These are phyloP conservation scores for Geodia barretti DNA, from an alignment of 37 sponge, comb jelly and placozoan genomes.

Conservation along the genomic window DNA sequence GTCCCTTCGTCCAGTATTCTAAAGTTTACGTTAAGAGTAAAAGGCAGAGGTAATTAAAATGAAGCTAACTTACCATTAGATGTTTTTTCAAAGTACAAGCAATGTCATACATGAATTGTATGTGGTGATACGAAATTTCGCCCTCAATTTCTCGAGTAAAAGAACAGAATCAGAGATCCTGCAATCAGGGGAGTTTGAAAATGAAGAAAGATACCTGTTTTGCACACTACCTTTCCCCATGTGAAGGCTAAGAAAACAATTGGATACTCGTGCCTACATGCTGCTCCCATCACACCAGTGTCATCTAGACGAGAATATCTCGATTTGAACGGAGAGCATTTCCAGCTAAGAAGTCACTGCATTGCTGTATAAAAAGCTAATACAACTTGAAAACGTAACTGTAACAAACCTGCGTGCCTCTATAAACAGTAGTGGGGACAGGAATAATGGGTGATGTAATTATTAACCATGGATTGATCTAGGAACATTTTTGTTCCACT, in stretches of 20 bases:
- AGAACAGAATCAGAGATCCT: slow-evolving; percentile 14
- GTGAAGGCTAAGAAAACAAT: slow-evolving; percentile 3
- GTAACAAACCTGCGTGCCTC: no score
- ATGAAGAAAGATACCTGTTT: not conserved
- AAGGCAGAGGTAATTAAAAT: not conserved
- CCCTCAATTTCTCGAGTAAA: not conserved
- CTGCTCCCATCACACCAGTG: slow-evolving; percentile 25
- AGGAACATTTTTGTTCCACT: not conserved
- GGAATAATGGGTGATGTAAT: no score
- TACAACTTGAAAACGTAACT: no score
- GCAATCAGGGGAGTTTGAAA: not conserved
- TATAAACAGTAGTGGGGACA: no score
- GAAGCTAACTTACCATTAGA: slow-evolving; percentile 8
- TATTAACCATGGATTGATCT: slow-evolving; percentile 10
- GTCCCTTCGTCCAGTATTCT: slow-evolving; percentile 20
- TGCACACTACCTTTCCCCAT: slow-evolving; percentile 18
- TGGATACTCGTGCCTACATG: slow-evolving; percentile 39
- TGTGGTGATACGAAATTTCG: not conserved
- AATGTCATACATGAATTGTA: slow-evolving; percentile 29
- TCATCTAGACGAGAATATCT: slow-evolving; percentile 35
- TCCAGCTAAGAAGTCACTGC: slow-evolving; percentile 34
- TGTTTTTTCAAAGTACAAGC: slow-evolving; percentile 18
- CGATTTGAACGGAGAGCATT: not conserved
- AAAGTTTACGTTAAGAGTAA: not conserved
- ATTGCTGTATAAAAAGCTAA: slow-evolving; percentile 5